phyloP scores from a whole-genome alignment of 2,888 invertebrate species.

The Catotricha subobsoleta region DNA sequence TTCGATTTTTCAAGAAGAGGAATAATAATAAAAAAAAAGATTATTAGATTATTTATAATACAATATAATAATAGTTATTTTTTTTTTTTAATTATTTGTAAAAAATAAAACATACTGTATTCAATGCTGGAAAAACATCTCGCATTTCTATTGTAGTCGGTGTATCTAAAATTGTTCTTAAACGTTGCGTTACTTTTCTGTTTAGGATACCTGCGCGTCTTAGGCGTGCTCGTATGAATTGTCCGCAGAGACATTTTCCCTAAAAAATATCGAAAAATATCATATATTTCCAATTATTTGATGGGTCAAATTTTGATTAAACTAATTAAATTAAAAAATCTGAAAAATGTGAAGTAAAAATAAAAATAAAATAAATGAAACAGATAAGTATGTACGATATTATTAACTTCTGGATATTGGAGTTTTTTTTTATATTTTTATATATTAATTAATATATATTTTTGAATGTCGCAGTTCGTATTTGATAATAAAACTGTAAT shows the following conservation, averaged over 20 bases:
- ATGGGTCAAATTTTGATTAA: too few relatives aligned
- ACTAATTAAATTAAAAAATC: neutral
- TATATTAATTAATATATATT: too few relatives aligned
- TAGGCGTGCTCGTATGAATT: constrained; percentile 56
- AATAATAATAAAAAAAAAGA: neutral
- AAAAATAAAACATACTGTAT: constrained; percentile 29
- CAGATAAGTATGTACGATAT: too few relatives aligned
- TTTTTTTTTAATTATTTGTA: neutral
- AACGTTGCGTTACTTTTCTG: constrained; percentile 50
- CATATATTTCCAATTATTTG: too few relatives aligned
- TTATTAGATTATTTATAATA: neutral
- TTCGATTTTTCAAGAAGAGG: constrained; percentile 18
- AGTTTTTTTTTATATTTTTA: too few relatives aligned
- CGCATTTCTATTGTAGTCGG: constrained; percentile 34
- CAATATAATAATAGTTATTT: neutral
- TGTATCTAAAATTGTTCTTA: constrained; percentile 38
- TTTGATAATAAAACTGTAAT: too few relatives aligned
- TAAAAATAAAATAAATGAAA: neutral
- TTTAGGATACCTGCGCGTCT: constrained; percentile 55
- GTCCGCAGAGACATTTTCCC: constrained; percentile 57
- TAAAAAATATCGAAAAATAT: too few relatives aligned
- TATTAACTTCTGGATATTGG: too few relatives aligned
- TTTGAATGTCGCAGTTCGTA: too few relatives aligned
- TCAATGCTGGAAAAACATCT: constrained; percentile 45
- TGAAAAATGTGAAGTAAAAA: neutral